Percentiles rank a stretch among this genome's conserved stretches.
Conservation (phyloP, 1,140 invertebrate species). For the Monomorium pharaonis region DNA sequence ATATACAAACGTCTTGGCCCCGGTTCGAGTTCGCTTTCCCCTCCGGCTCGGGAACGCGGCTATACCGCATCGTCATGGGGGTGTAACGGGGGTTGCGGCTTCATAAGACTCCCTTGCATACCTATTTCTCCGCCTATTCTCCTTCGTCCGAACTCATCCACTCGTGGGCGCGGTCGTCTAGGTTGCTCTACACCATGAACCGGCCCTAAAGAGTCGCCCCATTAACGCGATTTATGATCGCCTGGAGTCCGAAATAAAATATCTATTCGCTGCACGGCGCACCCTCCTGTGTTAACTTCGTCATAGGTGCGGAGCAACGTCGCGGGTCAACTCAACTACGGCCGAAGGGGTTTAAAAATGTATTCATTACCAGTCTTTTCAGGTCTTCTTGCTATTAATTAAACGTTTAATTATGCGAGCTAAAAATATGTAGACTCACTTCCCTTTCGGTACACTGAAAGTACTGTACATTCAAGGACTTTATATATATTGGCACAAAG, state of each 20-base stretch:
- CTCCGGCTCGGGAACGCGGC: conserved; percentile 56
- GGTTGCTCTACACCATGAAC: conserved; percentile 62
- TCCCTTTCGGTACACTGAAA: not conserved
- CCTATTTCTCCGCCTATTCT: conserved; percentile 41
- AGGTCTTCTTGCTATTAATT: not conserved
- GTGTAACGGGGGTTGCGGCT: conserved; percentile 71
- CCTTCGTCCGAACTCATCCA: not conserved
- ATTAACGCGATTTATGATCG: conserved; percentile 78
- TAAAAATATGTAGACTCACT: not conserved
- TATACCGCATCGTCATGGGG: conserved; percentile 73
- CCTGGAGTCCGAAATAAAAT: conserved; percentile 74
- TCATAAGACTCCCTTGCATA: conserved; percentile 76
- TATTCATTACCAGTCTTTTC: conserved; percentile 4
- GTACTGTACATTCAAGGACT: not conserved
- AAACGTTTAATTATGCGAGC: not conserved
- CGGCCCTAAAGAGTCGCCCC: conserved; percentile 75
- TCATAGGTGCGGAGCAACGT: conserved; percentile 55
- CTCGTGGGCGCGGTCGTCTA: conserved; percentile 51
- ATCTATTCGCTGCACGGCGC: conserved; percentile 44
- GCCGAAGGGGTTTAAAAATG: conserved; percentile 6
- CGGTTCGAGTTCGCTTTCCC: conserved; percentile 63
- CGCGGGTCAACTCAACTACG: conserved; percentile 46
- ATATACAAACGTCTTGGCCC: conserved; percentile 76
- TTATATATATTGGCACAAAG: not conserved
- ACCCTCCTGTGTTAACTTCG: conserved; percentile 48